Conservation (phyloP, 2,888 invertebrate genomes). For the Acleris laterana region DNA sequence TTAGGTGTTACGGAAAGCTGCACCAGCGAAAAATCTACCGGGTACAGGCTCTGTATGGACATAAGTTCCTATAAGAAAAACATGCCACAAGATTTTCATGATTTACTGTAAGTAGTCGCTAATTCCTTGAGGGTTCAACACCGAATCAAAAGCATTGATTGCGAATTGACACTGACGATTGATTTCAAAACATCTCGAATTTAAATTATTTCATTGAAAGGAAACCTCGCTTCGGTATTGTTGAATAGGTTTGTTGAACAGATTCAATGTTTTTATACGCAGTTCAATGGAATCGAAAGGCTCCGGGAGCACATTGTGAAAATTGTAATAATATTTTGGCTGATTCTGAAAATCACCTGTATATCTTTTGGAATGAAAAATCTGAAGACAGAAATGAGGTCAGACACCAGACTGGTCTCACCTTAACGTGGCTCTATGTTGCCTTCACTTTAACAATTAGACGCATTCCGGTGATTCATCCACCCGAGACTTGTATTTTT, state of each 20-base stretch:
- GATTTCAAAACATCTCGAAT: background rate
- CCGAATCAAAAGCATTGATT: too few relatives aligned
- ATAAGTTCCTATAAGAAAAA: too few relatives aligned
- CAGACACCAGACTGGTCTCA: constrained; percentile 26
- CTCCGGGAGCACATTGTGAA: background rate
- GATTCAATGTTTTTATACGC: constrained; percentile 18
- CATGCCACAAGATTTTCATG: too few relatives aligned
- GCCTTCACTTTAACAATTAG: constrained; percentile 73
- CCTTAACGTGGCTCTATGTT: constrained; percentile 64
- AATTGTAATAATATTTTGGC: constrained; percentile 23
- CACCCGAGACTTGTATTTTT: constrained; percentile 76
- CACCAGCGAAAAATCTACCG: too few relatives aligned
- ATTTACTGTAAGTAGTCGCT: too few relatives aligned
- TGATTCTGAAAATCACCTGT: constrained; percentile 1
- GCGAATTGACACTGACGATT: too few relatives aligned
- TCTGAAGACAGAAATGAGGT: constrained; percentile 15
- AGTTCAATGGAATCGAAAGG: background rate
- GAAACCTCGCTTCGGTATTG: constrained; percentile 5
- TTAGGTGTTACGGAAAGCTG: too few relatives aligned
- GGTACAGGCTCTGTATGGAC: too few relatives aligned
- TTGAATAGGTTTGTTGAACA: constrained; percentile 8
- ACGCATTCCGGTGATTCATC: constrained; percentile 78
- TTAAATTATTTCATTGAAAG: constrained; percentile 1
- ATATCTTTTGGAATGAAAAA: constrained; percentile 25
- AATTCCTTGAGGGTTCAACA: too few relatives aligned